Evolutionary conservation across 2,797 vertebrate genomes (phyloP).

Genomic region (Cyclopterus lumpus): DNA sequence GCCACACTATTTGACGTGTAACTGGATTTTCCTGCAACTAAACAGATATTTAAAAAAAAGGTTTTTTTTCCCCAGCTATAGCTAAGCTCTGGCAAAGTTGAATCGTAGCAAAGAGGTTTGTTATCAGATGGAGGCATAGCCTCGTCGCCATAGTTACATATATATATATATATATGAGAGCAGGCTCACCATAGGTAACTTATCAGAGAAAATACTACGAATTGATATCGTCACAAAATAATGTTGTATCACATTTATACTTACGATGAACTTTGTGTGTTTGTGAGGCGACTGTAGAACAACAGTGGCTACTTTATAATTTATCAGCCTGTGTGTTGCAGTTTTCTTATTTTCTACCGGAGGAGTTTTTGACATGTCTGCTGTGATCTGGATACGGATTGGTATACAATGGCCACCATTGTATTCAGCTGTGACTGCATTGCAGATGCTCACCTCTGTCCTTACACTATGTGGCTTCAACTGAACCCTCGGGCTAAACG

Average conservation of each 20-base stretch:
- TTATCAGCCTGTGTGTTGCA: neutral
- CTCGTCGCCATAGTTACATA: no score
- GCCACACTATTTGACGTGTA: neutral
- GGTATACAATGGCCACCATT: neutral
- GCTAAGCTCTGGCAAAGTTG: neutral
- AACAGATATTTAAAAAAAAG: neutral
- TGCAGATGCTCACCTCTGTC: neutral
- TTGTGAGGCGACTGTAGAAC: neutral
- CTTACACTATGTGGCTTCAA: neutral
- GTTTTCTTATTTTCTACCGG: slow-evolving; percentile 5
- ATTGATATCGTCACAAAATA: neutral
- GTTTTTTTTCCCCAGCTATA: neutral
- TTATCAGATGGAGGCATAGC: neutral
- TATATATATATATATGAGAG: neutral
- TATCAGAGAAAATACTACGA: neutral
- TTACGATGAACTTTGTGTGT: neutral
- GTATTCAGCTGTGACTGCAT: neutral
- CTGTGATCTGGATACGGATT: slow-evolving; percentile 15
- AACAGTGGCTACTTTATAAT: neutral
- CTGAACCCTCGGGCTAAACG: neutral
- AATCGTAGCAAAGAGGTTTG: neutral
- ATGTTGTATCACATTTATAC: neutral
- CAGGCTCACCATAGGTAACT: no score
- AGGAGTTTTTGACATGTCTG: slow-evolving; percentile 11
- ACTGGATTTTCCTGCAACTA: neutral